phyloP scores from a whole-genome alignment of 2,888 invertebrate species.

The Diabrotica balteata region DNA sequence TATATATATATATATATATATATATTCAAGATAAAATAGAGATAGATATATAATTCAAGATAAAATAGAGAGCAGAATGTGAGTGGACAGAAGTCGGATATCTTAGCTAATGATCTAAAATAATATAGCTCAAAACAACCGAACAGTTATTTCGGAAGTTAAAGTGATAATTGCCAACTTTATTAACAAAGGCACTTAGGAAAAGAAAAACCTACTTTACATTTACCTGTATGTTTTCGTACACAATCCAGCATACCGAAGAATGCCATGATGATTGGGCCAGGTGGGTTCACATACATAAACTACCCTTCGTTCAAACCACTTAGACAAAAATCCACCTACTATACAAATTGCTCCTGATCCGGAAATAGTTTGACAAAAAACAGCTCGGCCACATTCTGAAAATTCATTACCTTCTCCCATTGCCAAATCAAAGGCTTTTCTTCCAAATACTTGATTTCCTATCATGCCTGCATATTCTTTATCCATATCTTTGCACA shows the following conservation, averaged over 20 bases:
- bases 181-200: too few species aligned
- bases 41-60: too few species aligned
- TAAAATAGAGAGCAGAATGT: too few species aligned
- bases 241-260: slow-evolving; percentile 68
- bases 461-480: slow-evolving; percentile 61
- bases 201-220: too few species aligned
- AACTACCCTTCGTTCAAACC: slow-evolving; percentile 64
- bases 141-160: too few species aligned
- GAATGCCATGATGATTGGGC: slow-evolving; percentile 73
- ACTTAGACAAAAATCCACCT: slow-evolving; percentile 66
- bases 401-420: slow-evolving; percentile 64
- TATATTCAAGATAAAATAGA: too few species aligned
- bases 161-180: too few species aligned
- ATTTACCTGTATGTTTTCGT: slow-evolving; percentile 66
- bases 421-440: slow-evolving; percentile 65
- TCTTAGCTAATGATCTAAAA: too few species aligned
- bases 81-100: too few species aligned
- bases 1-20: too few species aligned
- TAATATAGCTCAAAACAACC: too few species aligned
- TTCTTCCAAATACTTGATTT: slow-evolving; percentile 60
- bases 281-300: slow-evolving; percentile 73
- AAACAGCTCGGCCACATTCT: slow-evolving; percentile 55
- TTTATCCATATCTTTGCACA: slow-evolving; percentile 63
- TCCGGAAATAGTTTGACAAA: slow-evolving; percentile 69
- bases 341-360: slow-evolving; percentile 73